Evolutionary conservation across 2,888 invertebrate species (phyloP), one percentile per base, ranked within the genome.

Genomic region (Pimpla rufipes): DNA sequence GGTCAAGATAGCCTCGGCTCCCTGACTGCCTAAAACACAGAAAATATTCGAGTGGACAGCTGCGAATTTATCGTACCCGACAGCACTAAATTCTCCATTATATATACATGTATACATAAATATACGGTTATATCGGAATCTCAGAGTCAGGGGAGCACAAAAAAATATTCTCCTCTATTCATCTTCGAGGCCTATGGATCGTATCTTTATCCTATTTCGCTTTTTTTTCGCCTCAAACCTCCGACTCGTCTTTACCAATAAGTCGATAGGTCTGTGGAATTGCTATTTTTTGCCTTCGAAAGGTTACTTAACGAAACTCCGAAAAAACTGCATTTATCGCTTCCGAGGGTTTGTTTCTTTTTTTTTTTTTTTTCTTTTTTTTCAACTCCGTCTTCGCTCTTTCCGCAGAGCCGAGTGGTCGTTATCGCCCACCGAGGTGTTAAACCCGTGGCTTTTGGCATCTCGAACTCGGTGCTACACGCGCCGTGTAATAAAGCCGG

Each of bases 41-140:
- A 93, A 93, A 93, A 93, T 93, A 93, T 92, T 93, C 92, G 90
- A 93, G 92, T 91, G 91, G 93, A 93, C 93, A 91, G 93, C 91
- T 90, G 91, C 90, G 91, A 93, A 93, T 93, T 93, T 93, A 93
- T 92, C 91, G 93, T 89, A 85, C 89, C 83, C 85, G 86, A 88
- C 85, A 87, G 88, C 90, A 92, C 91, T 93, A 92, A 93, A 93
- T 93, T 93, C 93, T 92, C 92, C 92, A 92, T 92, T 90, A 92
- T 90, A 89, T 67, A 71, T 67, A 77, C 57, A 57, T 47, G 42
- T 50, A 29, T 29, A 67, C 62, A 75, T 83, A 82, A 55, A 70
- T 70, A 82, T 71, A 74, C 52, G 59, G 40, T 10, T 55, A 70
- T 70, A 83, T 76, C 62, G 71, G 67, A 62, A 76, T 86, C 86